Evolutionary conservation across 2,113 vertebrate species (phyloP).

Genomic region (Pionites leucogaster): DNA sequence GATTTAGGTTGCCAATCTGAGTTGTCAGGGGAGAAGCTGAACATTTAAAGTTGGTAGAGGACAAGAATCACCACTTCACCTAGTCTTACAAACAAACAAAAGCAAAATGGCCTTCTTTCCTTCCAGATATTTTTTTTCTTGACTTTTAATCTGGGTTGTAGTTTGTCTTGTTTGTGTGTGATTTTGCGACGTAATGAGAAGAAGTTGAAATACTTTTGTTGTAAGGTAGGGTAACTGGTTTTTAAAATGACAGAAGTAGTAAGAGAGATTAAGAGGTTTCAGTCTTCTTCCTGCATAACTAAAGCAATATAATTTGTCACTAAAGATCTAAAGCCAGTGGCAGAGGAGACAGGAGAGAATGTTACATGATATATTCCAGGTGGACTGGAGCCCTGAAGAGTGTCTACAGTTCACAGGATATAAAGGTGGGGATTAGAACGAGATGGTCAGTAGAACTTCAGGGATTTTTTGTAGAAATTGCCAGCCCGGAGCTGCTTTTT

Average conservation of each 20-base stretch:
- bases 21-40: neutral
- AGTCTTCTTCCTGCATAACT: neutral
- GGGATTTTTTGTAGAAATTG: neutral
- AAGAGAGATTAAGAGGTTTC: neutral
- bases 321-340: neutral
- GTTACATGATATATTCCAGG: accelerated
- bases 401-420: neutral
- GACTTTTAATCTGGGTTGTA: neutral
- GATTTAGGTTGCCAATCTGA: neutral
- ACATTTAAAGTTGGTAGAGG: neutral
- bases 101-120: neutral
- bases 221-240: neutral
- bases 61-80: neutral
- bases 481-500: neutral
- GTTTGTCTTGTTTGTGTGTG: neutral
- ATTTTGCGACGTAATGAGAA: neutral
- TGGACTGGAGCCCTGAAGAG: neutral
- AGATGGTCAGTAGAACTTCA: neutral
- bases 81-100: neutral
- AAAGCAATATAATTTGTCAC: neutral
- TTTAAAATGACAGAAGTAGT: neutral
- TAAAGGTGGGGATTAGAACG: neutral
- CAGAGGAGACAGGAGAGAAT: neutral
- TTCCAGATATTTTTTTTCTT: neutral
- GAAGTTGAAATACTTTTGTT: neutral